Conservation (phyloP, 2,113 vertebrate genomes). For the Motacilla tschutschensis region DNA sequence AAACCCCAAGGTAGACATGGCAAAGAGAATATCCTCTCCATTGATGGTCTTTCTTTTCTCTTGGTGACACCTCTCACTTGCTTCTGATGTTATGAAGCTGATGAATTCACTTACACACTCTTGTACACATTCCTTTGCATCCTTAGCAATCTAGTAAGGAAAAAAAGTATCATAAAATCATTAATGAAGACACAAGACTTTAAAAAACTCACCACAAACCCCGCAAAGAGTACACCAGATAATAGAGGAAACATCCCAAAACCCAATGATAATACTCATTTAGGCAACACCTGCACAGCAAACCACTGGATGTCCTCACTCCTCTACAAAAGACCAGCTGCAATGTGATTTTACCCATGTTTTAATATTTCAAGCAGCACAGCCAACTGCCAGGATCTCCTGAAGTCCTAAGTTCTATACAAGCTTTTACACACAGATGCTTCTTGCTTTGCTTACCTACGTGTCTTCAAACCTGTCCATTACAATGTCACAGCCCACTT, state of each 20-base stretch:
- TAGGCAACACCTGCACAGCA: not conserved
- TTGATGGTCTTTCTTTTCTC: slow-evolving; percentile 99
- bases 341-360: not conserved
- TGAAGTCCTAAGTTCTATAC: not conserved
- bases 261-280: not conserved
- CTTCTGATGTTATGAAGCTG: slow-evolving; percentile 98
- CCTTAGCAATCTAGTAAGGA: slow-evolving; percentile 90
- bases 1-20: slow-evolving; percentile 97
- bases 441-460: not conserved
- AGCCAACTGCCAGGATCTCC: not conserved
- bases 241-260: not conserved
- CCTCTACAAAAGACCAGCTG: not conserved
- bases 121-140: slow-evolving; percentile 97
- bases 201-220: not conserved
- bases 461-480: not conserved
- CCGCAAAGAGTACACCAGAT: not conserved
- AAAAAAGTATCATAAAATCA: not conserved
- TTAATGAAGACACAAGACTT: not conserved
- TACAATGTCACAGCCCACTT: not conserved
- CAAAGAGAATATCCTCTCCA: slow-evolving; percentile 97
- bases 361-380: not conserved
- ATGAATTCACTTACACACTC: slow-evolving; percentile 98
- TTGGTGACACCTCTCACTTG: slow-evolving; percentile 96
- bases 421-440: not conserved
- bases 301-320: slow-evolving; percentile 16